A percentile compares a stretch with the other conserved stretches of the same genome.
Conservation (phyloP, 1,140 invertebrate species). For the Cryptotermes secundus region DNA sequence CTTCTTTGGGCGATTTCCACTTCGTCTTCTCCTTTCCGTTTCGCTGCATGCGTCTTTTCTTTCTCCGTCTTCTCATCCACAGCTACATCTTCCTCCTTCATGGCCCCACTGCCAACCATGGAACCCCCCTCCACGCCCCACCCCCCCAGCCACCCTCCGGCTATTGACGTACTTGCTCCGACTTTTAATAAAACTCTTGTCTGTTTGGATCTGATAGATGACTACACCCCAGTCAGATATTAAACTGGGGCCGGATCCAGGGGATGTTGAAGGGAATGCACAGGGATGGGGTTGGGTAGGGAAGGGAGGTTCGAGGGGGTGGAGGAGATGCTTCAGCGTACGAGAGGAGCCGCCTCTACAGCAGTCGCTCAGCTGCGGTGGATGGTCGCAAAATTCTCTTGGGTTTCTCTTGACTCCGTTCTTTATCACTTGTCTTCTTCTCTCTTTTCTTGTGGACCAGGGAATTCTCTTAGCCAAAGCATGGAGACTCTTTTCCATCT, state of each 20-base stretch:
- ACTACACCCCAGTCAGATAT: constrained; percentile 51
- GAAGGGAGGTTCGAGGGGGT: constrained; percentile 9
- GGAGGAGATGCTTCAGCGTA: constrained; percentile 32
- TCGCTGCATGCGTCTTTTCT: not conserved
- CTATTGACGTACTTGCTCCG: constrained; percentile 48
- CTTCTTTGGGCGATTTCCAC: not conserved
- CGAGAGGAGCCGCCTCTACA: not conserved
- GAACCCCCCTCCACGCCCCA: not conserved
- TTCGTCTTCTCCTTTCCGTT: constrained; percentile 15
- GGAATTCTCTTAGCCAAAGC: too few species aligned
- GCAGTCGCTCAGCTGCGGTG: constrained; percentile 13
- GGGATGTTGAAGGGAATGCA: constrained; percentile 30
- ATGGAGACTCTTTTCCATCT: not conserved
- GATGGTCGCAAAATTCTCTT: constrained; percentile 7
- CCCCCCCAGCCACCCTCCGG: constrained; percentile 36
- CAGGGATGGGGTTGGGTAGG: constrained; percentile 22
- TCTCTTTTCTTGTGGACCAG: not conserved
- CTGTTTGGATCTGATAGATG: constrained; percentile 53
- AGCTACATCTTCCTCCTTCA: not conserved
- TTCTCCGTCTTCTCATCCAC: not conserved
- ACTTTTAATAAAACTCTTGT: constrained; percentile 52
- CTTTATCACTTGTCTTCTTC: constrained; percentile 17
- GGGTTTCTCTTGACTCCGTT: constrained; percentile 1
- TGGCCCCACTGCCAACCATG: constrained; percentile 15
- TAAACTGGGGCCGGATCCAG: constrained; percentile 43